Evolutionary conservation across 2,797 vertebrate genomes (phyloP), one percentile per base, ranked within the genome.

Genomic region (Myotis planiceps): DNA sequence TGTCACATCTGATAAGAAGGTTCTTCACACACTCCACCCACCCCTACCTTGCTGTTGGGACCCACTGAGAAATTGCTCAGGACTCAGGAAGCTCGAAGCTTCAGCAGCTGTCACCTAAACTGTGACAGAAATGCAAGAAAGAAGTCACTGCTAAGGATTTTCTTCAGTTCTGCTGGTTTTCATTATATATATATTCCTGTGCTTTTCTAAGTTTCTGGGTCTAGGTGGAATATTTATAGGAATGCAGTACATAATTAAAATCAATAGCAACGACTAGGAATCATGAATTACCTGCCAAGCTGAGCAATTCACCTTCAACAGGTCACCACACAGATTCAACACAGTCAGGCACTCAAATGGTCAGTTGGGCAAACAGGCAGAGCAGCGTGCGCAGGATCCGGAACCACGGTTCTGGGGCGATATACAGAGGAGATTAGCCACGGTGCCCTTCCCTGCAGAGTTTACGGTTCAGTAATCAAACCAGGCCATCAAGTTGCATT

Each of bases 231-330:
- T 92, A 95, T 79, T 92, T 91, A 71, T 78, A 92, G 81, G 82
- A 97, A 95, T 95, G 88, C 9, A 71, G 34, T 65, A 79, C n/a
- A 84, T 92, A 96, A 95, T 97, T 97, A 95, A 97, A 97, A 97
- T 96, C 96, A 94, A 93, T 89, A 96, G 66, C 78, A 94, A 90
- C 63, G 92, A 96, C 96, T 68, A 55, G 80, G 49, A 95, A 86
- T 78, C 82, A 95, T 93, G 90, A 96, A 97, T 96, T 94, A 93
- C 66, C 91, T 96, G 91, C 66, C 80, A 93, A 87, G 23, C 51
- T 78, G 9, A 96, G 75, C 19, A 45, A 74, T 88, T 95, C 88
- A 94, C 96, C 94, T 96, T 95, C 82, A 94, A 83, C 39, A 83
- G 88, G 86, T 94, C 82, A 94, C 47, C 45, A 92, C 45, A 84